Conservation (phyloP, 2,113 vertebrate species). For the Haliaeetus leucogaster region DNA sequence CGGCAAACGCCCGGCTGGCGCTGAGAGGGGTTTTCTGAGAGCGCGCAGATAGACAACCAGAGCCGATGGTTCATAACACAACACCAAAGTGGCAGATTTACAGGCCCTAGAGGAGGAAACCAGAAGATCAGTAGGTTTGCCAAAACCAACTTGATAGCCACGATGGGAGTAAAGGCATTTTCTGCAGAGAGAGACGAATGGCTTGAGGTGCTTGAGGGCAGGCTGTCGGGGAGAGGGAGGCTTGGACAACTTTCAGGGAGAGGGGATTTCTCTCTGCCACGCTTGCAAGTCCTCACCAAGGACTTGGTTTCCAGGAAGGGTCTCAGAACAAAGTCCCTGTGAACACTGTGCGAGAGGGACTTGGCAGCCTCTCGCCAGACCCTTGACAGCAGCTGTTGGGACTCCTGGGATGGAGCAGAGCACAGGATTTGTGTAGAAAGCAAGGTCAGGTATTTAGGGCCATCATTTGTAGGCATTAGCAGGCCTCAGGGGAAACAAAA, state of each 20-base stretch:
- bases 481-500: background rate
- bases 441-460: background rate
- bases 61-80: background rate
- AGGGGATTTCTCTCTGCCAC: background rate
- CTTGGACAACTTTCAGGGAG: background rate
- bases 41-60: background rate
- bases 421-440: background rate
- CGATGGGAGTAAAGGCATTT: background rate
- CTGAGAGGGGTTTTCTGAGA: background rate
- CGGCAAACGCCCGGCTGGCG: rapidly evolving
- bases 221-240: background rate
- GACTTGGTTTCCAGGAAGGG: background rate
- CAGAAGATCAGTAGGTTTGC: background rate
- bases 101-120: background rate
- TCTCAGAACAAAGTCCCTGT: background rate
- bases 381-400: background rate
- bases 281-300: background rate
- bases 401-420: background rate
- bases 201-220: background rate
- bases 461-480: background rate
- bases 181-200: background rate
- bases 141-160: background rate
- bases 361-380: background rate
- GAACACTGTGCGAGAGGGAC: rapidly evolving
- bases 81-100: background rate